These are phyloP conservation scores for Montipora sp. DNA, from an alignment of 64 coral and sea anemone species.

Conservation along the genomic window DNA sequence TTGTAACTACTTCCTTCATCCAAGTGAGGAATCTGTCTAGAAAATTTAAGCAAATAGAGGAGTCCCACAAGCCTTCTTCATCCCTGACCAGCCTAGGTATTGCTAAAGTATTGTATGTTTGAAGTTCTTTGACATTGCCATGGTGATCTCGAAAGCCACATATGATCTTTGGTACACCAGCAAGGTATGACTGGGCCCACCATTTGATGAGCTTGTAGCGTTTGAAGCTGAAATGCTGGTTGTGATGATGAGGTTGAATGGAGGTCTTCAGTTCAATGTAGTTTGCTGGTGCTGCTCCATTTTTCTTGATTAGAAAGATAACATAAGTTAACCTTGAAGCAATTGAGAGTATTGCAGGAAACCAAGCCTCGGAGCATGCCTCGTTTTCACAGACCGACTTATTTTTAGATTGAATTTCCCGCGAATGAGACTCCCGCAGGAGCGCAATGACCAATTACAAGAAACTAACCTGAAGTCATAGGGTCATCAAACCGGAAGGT, in stretches of 20 bases:
- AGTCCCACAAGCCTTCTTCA: constrained; percentile 82
- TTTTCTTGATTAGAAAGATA: constrained; percentile 39
- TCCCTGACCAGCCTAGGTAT: constrained; percentile 79
- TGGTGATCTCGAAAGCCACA: constrained; percentile 89
- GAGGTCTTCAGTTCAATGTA: constrained; percentile 97
- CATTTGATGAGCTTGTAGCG: constrained; percentile 96
- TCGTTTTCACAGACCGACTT: not conserved
- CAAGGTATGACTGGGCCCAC: constrained; percentile 98
- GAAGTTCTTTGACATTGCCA: constrained; percentile 79
- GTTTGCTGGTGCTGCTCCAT: constrained; percentile 76
- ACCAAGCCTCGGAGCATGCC: not conserved
- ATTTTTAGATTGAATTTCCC: too few species aligned
- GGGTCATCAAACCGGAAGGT: too few species aligned
- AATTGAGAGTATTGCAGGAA: too few species aligned
- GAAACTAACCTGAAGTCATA: too few species aligned
- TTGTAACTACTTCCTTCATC: constrained; percentile 70
- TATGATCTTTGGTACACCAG: constrained; percentile 94
- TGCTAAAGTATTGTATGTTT: constrained; percentile 92
- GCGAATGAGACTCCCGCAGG: too few species aligned
- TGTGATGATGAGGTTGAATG: constrained; percentile 70
- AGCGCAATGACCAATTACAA: too few species aligned
- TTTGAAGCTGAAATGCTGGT: constrained; percentile 81
- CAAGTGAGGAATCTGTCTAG: constrained; percentile 83
- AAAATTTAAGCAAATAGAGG: constrained; percentile 88
- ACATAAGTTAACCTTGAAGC: not conserved